Conservation (phyloP, 2,113 vertebrate species). For the Hipposideros armiger region DNA sequence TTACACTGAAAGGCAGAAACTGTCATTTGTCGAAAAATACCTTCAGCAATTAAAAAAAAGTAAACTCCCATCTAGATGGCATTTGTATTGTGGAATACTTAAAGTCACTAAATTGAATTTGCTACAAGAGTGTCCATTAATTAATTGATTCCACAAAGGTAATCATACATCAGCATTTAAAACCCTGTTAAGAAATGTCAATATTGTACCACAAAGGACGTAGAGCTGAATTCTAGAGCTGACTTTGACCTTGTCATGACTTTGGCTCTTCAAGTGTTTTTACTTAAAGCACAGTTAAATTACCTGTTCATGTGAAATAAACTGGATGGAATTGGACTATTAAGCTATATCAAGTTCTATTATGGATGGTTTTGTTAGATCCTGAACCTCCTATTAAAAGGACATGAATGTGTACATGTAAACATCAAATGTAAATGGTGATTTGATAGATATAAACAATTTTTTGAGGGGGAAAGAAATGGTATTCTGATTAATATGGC, state of each 20-base stretch:
- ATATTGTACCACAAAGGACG: neutral
- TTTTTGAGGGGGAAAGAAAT: slow-evolving; percentile 35
- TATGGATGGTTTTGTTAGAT: neutral
- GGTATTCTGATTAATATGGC: neutral
- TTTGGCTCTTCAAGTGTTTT: neutral
- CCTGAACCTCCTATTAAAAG: slow-evolving; percentile 15
- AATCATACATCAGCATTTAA: neutral
- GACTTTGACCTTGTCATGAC: neutral
- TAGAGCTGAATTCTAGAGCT: neutral
- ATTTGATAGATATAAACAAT: neutral
- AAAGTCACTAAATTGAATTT: too few relatives aligned
- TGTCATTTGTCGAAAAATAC: slow-evolving; percentile 16
- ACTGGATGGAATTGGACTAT: neutral
- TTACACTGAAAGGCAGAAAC: neutral
- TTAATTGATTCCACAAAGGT: too few relatives aligned
- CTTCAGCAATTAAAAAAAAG: slow-evolving; percentile 11
- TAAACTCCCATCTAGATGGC: neutral
- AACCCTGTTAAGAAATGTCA: neutral
- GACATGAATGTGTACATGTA: neutral
- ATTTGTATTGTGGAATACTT: too few relatives aligned
- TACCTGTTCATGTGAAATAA: neutral
- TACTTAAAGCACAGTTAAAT: neutral
- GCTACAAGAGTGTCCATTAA: too few relatives aligned
- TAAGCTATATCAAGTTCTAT: slow-evolving; percentile 19
- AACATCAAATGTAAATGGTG: neutral